Base-by-base conservation (phyloP, 2,113 vertebrate species). In the Spea bombifrons region DNA sequence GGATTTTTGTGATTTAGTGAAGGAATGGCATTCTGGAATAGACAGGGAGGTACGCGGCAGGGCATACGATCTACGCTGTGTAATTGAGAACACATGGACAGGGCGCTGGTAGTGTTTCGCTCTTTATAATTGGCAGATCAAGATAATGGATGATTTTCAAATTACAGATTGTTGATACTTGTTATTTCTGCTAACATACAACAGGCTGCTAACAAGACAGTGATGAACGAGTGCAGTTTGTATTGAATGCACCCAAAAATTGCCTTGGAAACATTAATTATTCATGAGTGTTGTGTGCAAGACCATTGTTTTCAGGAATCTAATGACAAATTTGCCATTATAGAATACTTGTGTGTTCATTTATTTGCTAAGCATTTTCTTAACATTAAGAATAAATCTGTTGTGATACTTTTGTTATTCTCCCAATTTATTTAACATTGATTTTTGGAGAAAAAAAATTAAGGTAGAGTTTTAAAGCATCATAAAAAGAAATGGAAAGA, bases 251-350 rank as follows among this genome's bases (percentile, higher is more conserved):
- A 47, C 13, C 55, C 68, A 16, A 79, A 73, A 73, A 66, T 57
- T 50, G 12, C 63, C 59, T 52, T 8, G 63, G 43, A 78, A 66
- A 16, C 76, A 17, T 83, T 67, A 86, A 83, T 85, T 86, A 88
- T 86, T 88, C 82, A 79, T 83, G 57, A 80, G 2, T 73, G 44
- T 83, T 75, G 73, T 63, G 66, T 70, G 67, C 83, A 86, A 82
- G 73, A 84, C 74, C 84, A 50, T 52, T 81, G 64, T 80, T 84
- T 80, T 84, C 30, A 30, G 75, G 82, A 64, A 3, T 83, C 72
- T 78, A 15, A 76, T 77, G 47, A 79, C 82, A 82, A 85, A 80
- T n/a, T 57, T 83, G 43, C 55, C 30, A n/a, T 59, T 70, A 53
- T 76, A 52, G 43, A n/a, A 76, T 61, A 44, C 48, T 76, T 5